Conservation (phyloP, 1,140 invertebrate genomes). For the Araneus ventricosus region DNA sequence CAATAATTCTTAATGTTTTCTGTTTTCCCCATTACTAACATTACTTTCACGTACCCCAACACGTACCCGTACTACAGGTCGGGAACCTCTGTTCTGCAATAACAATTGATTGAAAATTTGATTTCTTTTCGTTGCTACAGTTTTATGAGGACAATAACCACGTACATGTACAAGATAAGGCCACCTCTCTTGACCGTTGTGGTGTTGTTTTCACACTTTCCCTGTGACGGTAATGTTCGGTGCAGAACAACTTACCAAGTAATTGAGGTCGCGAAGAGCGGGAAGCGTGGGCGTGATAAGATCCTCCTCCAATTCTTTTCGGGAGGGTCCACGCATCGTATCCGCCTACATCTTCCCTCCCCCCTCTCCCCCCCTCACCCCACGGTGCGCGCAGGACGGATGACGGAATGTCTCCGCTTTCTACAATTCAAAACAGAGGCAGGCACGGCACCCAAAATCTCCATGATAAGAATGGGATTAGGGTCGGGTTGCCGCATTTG, state of each 20-base stretch:
- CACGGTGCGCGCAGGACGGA: slow-evolving; percentile 23
- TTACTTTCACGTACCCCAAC: too few species aligned
- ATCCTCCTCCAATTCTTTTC: slow-evolving; percentile 34
- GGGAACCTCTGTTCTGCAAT: too few species aligned
- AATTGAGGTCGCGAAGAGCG: slow-evolving; percentile 18
- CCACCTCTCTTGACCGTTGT: too few species aligned
- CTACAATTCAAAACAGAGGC: slow-evolving; percentile 31
- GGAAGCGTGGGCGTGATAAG: slow-evolving; percentile 46
- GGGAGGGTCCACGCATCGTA: slow-evolving; percentile 20
- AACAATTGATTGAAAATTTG: too few species aligned
- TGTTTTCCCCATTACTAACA: too few species aligned
- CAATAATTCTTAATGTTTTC: too few species aligned
- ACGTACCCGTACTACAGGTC: too few species aligned
- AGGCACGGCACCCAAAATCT: slow-evolving; percentile 44
- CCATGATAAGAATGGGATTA: slow-evolving; percentile 14
- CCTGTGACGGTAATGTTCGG: neutral
- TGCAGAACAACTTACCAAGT: neutral
- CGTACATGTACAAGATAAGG: neutral
- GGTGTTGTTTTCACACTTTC: neutral
- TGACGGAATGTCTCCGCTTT: slow-evolving; percentile 47
- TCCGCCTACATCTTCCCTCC: slow-evolving; percentile 7
- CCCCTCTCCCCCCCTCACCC: neutral
- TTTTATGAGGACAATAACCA: neutral
- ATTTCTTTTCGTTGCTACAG: neutral
- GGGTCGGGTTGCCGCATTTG: slow-evolving; percentile 12